Conservation (phyloP, 2,113 vertebrate genomes). For the Copsychus sechellarum region DNA sequence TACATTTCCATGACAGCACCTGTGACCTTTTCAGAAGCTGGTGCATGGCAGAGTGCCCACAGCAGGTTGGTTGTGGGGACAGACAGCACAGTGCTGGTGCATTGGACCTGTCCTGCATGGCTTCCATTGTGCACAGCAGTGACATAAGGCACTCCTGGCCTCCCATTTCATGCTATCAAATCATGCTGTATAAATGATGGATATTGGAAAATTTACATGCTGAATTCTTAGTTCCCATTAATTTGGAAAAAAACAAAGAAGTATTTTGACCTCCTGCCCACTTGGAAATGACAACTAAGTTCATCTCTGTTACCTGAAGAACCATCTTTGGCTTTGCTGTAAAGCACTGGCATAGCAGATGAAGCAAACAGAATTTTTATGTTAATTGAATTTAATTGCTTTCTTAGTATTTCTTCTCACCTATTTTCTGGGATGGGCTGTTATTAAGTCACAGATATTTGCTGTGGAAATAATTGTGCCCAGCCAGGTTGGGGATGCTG, state of each 20-base stretch:
- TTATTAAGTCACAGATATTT: neutral
- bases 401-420: conserved; percentile 58
- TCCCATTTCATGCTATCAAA: neutral
- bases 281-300: neutral
- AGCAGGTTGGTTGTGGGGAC: neutral
- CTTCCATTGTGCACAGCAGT: neutral
- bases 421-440: neutral
- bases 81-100: too few relatives aligned
- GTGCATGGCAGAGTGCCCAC: neutral
- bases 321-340: conserved; percentile 29
- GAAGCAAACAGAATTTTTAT: conserved; percentile 46
- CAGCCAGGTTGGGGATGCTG: too few relatives aligned
- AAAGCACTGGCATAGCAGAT: conserved; percentile 49
- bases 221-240: neutral
- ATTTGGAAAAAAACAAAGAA: neutral
- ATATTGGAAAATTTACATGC: neutral
- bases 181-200: neutral
- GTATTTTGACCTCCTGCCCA: neutral
- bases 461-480: neutral
- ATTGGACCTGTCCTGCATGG: fast-evolving
- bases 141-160: too few relatives aligned
- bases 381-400: conserved; percentile 57
- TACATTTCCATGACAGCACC: neutral
- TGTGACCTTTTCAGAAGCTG: neutral
- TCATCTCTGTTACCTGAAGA: neutral